phyloP scores from a whole-genome alignment of 2,797 vertebrate species.

The Toxotes lorentzi region DNA sequence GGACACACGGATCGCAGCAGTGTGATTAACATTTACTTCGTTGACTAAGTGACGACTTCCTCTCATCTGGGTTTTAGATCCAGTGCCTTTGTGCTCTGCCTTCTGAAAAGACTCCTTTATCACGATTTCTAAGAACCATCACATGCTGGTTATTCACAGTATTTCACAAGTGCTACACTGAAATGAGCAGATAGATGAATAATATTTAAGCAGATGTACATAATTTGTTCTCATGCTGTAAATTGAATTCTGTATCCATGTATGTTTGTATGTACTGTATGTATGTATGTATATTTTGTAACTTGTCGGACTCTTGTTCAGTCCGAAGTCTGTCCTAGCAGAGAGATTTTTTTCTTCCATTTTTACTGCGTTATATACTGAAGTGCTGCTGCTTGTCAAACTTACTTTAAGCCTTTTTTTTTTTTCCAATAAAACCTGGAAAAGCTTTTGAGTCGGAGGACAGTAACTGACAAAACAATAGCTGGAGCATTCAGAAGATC shows the following conservation, averaged over 20 bases:
- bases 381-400: conserved; percentile 66
- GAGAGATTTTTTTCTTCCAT: conserved; percentile 34
- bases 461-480: background rate
- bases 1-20: background rate
- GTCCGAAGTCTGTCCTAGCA: conserved; percentile 48
- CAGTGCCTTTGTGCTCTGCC: conserved; percentile 71
- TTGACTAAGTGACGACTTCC: conserved; percentile 30
- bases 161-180: conserved; percentile 87
- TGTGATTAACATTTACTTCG: conserved; percentile 24
- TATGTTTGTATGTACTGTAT: conserved; percentile 71
- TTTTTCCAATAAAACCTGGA: conserved; percentile 74
- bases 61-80: conserved; percentile 38
- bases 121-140: conserved; percentile 45
- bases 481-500: background rate
- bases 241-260: conserved; percentile 61
- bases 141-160: conserved; percentile 62
- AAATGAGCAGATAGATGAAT: conserved; percentile 72
- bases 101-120: conserved; percentile 43
- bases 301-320: conserved; percentile 36
- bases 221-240: conserved; percentile 70
- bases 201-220: conserved; percentile 80
- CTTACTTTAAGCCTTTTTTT: conserved; percentile 64
- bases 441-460: background rate
- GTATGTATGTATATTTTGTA: conserved; percentile 78
- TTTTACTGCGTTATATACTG: conserved; percentile 64